Evolutionary conservation across 2,797 vertebrate genomes (phyloP), one percentile per base, ranked within the genome.

Genomic region (Myioborus melanocephalus): DNA sequence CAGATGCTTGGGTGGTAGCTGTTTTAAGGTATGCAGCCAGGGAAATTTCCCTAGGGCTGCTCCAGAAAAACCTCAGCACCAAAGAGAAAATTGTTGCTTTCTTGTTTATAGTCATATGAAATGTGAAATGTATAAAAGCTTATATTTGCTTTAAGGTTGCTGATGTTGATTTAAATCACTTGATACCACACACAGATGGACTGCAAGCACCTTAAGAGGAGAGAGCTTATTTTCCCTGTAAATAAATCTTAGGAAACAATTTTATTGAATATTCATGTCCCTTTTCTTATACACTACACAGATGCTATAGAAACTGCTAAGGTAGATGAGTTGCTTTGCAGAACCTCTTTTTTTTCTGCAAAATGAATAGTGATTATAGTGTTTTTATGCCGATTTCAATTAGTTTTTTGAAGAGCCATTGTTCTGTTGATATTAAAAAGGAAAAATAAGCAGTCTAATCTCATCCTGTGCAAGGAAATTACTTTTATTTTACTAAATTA

Each of bases 401-500:
- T 90, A 41, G 14, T 63, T 68, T 92, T 90, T 77, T 63, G 46
- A 89, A 44, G 5, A 87, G 2, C 9, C 26, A 53, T 84, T 90
- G 39, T 84, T 89, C 82, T 86, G 26, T 57, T 91, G 44, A 71
- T 93, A 81, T 47, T 92, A 65, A 59, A 81, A 95, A 60, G 50
- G 55, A 75, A 88, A 88, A 83, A 76, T 73, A 91, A 79, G 16
- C 17, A 69, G 78, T 64, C 76, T 94, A 89, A 88, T 96, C 50
- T 95, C 66, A 96, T 94, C 37, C 50, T 73, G 41, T 75, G 15
- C 80, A 75, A 73, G 50, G 75, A 95, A 96, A 95, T 95, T 0
- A 76, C 66, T 79, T 92, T 72, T 89, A 72, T 83, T 94, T 86
- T 78, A 56, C 39, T 72, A 69, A 93, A 94, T 71, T 86, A 19